phyloP scores from a whole-genome alignment of 1,140 invertebrate genomes.

The Scaptomyza graminum region DNA sequence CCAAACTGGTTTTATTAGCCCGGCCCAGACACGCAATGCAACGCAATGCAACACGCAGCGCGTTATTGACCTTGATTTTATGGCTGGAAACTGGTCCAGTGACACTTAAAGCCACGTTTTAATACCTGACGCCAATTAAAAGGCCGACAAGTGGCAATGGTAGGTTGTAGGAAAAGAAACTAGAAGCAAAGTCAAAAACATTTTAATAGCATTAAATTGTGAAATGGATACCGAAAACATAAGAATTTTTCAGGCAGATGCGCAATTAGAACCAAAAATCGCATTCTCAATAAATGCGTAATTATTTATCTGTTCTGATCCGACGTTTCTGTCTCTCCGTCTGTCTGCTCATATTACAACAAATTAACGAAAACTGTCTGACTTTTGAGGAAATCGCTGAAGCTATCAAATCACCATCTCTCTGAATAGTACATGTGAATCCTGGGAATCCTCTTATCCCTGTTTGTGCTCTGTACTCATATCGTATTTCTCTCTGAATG shows the following conservation, averaged over 20 bases:
- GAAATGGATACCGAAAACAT: constrained; percentile 49
- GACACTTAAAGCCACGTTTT: constrained; percentile 67
- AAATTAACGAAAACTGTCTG: constrained; percentile 41
- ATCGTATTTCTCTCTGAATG: constrained; percentile 66
- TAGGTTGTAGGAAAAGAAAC: no score
- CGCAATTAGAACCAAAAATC: constrained; percentile 62
- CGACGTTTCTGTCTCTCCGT: not conserved
- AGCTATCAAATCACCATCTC: constrained; percentile 76
- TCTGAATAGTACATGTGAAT: constrained; percentile 7
- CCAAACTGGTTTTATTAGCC: constrained; percentile 56
- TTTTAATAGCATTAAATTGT: constrained; percentile 23
- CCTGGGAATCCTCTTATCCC: constrained; percentile 14
- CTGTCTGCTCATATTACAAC: constrained; percentile 46
- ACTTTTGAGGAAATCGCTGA: constrained; percentile 60
- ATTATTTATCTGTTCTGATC: constrained; percentile 11
- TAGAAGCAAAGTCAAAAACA: constrained; percentile 18
- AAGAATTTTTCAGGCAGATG: constrained; percentile 64
- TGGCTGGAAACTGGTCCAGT: constrained; percentile 69
- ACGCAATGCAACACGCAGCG: constrained; percentile 9
- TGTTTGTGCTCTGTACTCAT: constrained; percentile 18
- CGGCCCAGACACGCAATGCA: constrained; percentile 35
- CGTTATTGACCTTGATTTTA: constrained; percentile 78
- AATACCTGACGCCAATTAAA: constrained; percentile 14
- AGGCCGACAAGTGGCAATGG: constrained; percentile 6
- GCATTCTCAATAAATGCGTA: constrained; percentile 6